Conservation (phyloP, 2,113 vertebrate genomes). For the Rutilus rutilus region DNA sequence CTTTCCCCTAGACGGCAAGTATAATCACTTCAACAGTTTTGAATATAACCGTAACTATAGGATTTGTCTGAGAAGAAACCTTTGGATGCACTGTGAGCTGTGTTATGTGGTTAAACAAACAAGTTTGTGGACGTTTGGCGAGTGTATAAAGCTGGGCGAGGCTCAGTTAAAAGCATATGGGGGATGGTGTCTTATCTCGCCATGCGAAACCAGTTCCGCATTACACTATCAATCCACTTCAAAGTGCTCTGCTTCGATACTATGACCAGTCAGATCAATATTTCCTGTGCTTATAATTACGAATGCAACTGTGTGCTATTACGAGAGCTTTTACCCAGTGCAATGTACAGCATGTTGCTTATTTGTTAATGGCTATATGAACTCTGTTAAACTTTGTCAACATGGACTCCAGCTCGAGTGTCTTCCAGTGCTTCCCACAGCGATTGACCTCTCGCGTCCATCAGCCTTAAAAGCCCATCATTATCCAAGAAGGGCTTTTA, state of each 20-base stretch:
- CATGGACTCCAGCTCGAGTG: constrained; percentile 60
- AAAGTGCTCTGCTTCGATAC: constrained; percentile 45
- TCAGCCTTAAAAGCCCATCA: constrained; percentile 69
- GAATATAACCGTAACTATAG: not conserved
- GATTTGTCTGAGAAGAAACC: not conserved
- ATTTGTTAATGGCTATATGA: constrained; percentile 47
- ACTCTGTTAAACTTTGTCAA: constrained; percentile 44
- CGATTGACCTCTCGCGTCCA: constrained; percentile 42
- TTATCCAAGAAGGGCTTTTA: constrained; percentile 67
- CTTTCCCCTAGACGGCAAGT: not conserved
- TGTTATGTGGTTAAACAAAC: constrained; percentile 44
- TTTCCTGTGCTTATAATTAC: constrained; percentile 27
- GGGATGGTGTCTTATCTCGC: constrained; percentile 54
- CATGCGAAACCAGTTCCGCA: constrained; percentile 55
- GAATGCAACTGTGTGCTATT: constrained; percentile 27
- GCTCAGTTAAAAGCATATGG: not conserved
- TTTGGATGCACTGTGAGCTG: not conserved
- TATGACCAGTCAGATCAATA: constrained; percentile 13
- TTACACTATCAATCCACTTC: constrained; percentile 51
- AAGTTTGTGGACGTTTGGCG: constrained; percentile 28
- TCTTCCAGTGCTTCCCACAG: constrained; percentile 33
- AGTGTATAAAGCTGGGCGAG: constrained; percentile 48
- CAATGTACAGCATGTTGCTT: constrained; percentile 40
- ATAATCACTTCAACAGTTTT: not conserved
- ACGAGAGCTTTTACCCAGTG: constrained; percentile 49